Evolutionary conservation across 2,888 invertebrate species (phyloP).

Genomic region (Sinodicranocentrus sp.): DNA sequence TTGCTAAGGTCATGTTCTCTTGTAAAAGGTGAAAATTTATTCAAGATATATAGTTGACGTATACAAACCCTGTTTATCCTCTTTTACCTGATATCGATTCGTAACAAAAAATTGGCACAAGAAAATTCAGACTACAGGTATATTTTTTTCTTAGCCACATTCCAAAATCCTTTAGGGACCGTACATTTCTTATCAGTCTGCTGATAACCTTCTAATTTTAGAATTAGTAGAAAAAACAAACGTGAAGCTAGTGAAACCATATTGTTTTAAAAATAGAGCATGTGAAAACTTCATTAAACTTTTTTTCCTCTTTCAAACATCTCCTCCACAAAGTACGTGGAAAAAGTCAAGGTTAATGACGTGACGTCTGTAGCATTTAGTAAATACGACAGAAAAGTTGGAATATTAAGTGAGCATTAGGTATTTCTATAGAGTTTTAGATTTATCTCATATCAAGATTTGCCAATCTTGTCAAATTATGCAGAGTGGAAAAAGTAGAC

Average conservation of each 20-base stretch:
- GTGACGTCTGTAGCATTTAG: neutral
- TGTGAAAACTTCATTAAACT: neutral
- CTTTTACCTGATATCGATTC: neutral
- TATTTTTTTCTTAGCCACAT: neutral
- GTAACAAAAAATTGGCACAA: neutral
- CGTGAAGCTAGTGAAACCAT: neutral
- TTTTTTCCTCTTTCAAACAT: neutral
- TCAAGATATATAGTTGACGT: neutral
- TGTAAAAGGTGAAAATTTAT: neutral
- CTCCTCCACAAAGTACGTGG: neutral
- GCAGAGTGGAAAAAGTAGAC: neutral
- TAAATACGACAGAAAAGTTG: neutral
- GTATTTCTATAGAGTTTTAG: neutral
- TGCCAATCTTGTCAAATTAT: neutral
- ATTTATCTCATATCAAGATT: neutral
- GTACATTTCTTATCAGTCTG: no score
- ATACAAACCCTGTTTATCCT: neutral
- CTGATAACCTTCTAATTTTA: slow-evolving; percentile 13
- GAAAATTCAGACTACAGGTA: neutral
- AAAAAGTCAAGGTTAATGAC: slow-evolving; percentile 43
- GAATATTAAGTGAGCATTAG: neutral
- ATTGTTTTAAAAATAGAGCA: neutral
- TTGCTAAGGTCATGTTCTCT: slow-evolving; percentile 2
- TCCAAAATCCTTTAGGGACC: no score
- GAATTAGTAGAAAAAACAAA: neutral